Base-by-base conservation (phyloP, 1,140 invertebrate species). In the Aradophagus sp. region DNA sequence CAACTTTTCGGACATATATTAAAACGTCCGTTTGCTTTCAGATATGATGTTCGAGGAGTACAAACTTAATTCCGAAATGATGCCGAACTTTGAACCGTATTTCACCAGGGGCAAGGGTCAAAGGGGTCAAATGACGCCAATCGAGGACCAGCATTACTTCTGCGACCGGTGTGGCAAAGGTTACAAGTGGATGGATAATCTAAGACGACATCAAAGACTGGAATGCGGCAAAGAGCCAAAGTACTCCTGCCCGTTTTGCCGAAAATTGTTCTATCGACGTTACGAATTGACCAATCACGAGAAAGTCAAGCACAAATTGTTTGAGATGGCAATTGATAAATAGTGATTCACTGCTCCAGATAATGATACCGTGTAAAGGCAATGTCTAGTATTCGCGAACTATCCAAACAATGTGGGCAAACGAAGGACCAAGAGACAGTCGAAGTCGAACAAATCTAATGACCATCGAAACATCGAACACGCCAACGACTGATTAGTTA, bases 131-230 rank as follows among this genome's bases (percentile, higher is more conserved):
- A 44, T 35, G 0, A 70, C 72, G 2, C 59, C 62, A 2, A 69
- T 73, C 11, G 48, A 61, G 14, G 45, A 67, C 15, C 76, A 70
- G 8, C 76, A 77, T 23, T 82, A 80, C 47, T 69, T 75, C 32
- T 88, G 87, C 45, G 74, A 72, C 1, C 77, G 81, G n/a, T 88
- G 87, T 38, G 86, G 84, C 12, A 84, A 84, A 19, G 80, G 75
- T 1, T 88, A 88, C 70, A 84, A 80, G 17, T 80, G 83, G 19
- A 76, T 80, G 13, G 86, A 86, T 19, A 87, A 84, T 36, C 20
- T 84, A 5, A 71, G 79, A 3, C 71, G 82, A 16, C 81, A 85
- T 66, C 79, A 82, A 31, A 76, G 77, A 19, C 56, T 81, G 2
- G 77, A 82, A 12, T 85, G 83, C 23, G 74, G 74, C 4, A 75